Percentiles rank a stretch among this genome's conserved stretches.
Evolutionary conservation across 2,797 vertebrate species (phyloP).

Genomic region (Xenopus petersii): DNA sequence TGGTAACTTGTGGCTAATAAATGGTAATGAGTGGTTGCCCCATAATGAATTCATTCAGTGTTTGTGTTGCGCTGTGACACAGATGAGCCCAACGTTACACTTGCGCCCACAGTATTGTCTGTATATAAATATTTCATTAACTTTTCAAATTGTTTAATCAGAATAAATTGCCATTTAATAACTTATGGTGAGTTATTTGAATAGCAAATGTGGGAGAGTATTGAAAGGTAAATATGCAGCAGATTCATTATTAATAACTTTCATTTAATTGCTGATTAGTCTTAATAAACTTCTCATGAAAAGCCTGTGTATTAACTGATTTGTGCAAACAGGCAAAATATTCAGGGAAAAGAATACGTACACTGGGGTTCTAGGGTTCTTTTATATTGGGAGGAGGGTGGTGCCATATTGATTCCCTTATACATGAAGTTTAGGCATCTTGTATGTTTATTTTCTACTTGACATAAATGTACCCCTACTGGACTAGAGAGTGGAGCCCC

Average conservation of each 20-base stretch:
- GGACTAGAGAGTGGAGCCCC: too few species aligned
- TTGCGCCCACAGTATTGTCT: constrained; percentile 29
- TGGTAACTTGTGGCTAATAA: not conserved
- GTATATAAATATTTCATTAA: constrained; percentile 46
- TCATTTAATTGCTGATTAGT: constrained; percentile 8
- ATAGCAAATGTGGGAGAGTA: constrained; percentile 24
- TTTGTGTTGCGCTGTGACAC: too few species aligned
- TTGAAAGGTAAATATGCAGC: constrained; percentile 13
- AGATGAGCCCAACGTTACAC: not conserved
- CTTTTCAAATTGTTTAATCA: constrained; percentile 47
- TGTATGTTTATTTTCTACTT: too few species aligned
- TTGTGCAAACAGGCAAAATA: too few species aligned
- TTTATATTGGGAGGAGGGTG: too few species aligned
- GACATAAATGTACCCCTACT: too few species aligned
- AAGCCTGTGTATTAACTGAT: not conserved
- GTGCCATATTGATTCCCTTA: too few species aligned
- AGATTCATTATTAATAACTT: constrained; percentile 8
- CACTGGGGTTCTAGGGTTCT: too few species aligned
- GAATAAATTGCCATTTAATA: constrained; percentile 48
- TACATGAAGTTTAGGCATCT: too few species aligned
- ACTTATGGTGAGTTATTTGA: constrained; percentile 38
- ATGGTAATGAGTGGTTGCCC: not conserved
- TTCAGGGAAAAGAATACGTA: too few species aligned
- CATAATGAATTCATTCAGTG: too few species aligned
- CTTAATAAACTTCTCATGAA: not conserved